These are phyloP conservation scores for Drosophila saltans DNA, from an alignment of 1,140 invertebrate genomes.

Conservation along the genomic window DNA sequence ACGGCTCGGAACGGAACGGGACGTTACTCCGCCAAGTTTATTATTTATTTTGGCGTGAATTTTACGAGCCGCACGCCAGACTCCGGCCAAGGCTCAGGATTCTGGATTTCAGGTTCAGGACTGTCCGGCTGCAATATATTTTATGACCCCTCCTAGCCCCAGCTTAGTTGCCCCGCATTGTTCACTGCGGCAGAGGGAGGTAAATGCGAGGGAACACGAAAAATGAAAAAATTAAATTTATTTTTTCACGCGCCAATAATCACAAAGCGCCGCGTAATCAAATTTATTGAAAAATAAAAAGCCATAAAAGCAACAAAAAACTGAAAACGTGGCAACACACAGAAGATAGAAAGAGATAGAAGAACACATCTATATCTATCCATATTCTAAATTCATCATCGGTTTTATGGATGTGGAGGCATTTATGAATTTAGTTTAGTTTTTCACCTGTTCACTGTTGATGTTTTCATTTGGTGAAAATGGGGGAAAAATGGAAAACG, in stretches of 20 bases:
- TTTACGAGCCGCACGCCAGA: conserved; percentile 62
- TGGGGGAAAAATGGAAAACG: background rate
- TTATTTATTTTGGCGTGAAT: conserved; percentile 79
- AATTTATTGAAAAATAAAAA: conserved; percentile 80
- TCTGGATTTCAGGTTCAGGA: background rate
- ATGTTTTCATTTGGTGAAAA: background rate
- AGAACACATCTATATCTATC: conserved; percentile 12
- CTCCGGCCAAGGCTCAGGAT: conserved; percentile 23
- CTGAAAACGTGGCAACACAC: conserved; percentile 44
- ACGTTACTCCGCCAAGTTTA: conserved; percentile 54
- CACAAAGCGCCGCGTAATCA: conserved; percentile 80
- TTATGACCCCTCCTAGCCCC: conserved; percentile 46
- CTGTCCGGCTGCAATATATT: conserved; percentile 53
- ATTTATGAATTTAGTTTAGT: background rate
- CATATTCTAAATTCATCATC: conserved; percentile 13
- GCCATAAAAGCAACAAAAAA: conserved; percentile 59
- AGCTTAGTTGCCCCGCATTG: conserved; percentile 50
- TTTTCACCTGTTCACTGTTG: background rate
- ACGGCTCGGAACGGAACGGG: background rate
- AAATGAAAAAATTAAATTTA: conserved; percentile 69
- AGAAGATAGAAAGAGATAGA: background rate
- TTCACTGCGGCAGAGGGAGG: background rate
- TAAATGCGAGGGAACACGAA: conserved; percentile 4
- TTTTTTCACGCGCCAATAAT: conserved; percentile 81
- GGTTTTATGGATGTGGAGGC: background rate